A percentile compares a stretch with the other conserved stretches of the same genome.
phyloP scores from a whole-genome alignment of 30 jellyfish, hydroid and myxozoan species.

The Rhopilema esculentum region DNA sequence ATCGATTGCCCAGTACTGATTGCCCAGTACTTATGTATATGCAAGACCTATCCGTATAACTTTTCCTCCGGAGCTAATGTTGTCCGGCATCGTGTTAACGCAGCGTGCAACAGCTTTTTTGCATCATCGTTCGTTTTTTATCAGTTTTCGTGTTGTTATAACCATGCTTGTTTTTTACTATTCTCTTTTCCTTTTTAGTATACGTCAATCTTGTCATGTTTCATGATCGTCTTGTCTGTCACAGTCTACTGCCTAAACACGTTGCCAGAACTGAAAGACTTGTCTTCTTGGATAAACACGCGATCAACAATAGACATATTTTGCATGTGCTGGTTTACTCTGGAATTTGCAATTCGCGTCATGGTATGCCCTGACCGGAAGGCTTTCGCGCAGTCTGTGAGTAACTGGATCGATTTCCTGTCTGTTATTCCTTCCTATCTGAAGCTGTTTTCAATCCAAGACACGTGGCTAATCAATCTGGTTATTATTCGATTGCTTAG shows the following conservation, averaged over 20 bases:
- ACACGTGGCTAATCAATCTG: slow-evolving; percentile 59
- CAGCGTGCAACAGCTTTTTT: no score
- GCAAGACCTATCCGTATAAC: no score
- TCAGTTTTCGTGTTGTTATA: no score
- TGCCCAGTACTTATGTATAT: no score
- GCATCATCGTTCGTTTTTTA: no score
- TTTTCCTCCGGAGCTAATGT: no score
- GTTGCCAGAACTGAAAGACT: slow-evolving; percentile 31
- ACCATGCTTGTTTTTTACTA: background rate
- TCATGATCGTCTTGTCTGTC: slow-evolving; percentile 85
- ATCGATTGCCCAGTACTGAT: no score
- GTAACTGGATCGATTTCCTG: slow-evolving; percentile 91
- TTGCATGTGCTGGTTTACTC: slow-evolving; percentile 89
- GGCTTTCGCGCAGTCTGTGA: slow-evolving; percentile 69
- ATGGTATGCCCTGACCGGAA: slow-evolving; percentile 81
- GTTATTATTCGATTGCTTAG: slow-evolving; percentile 88
- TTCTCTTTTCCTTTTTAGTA: slow-evolving; percentile 66
- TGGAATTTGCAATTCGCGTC: slow-evolving; percentile 77
- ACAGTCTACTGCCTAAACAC: slow-evolving; percentile 90
- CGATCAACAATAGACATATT: slow-evolving; percentile 54
- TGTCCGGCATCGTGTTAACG: no score
- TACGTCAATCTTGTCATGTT: slow-evolving; percentile 85
- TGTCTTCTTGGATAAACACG: slow-evolving; percentile 27
- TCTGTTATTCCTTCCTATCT: slow-evolving; percentile 87
- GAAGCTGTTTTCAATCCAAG: slow-evolving; percentile 31